These are phyloP conservation scores for Nasonia vitripennis DNA, from an alignment of 1,140 invertebrate species.

Conservation along the genomic window DNA sequence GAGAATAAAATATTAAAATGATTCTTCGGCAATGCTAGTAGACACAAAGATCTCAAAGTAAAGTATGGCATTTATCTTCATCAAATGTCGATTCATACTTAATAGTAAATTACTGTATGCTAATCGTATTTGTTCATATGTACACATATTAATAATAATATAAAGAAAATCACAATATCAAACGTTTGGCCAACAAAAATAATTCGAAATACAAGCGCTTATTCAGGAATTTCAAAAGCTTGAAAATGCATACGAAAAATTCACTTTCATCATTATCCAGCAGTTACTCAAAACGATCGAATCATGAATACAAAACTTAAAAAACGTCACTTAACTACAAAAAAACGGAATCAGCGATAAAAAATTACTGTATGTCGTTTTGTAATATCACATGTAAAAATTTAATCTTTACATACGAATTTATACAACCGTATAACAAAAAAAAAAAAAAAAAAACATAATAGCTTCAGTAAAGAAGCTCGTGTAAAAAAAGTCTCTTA, in stretches of 20 bases:
- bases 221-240: conserved; percentile 23
- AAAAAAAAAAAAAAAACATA: conserved; percentile 31
- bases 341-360: background rate
- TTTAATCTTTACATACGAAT: conserved; percentile 27
- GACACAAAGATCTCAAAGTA: conserved; percentile 45
- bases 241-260: conserved; percentile 23
- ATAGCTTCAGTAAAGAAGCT: background rate
- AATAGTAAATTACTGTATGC: conserved; percentile 43
- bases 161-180: conserved; percentile 42
- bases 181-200: conserved; percentile 35
- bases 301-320: conserved; percentile 22
- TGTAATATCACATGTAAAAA: conserved; percentile 42
- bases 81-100: conserved; percentile 15
- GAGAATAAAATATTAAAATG: conserved; percentile 32
- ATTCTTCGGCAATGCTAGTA: conserved; percentile 4
- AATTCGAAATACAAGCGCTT: conserved; percentile 18
- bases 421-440: background rate
- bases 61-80: conserved; percentile 17
- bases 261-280: conserved; percentile 25
- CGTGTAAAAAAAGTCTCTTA: background rate
- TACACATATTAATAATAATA: conserved; percentile 45
- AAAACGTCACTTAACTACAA: background rate
- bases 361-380: background rate
- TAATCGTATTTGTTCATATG: conserved; percentile 35
- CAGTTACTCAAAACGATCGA: background rate